These are phyloP conservation scores for Epistrophe eligans DNA, from an alignment of 2,888 invertebrate species.

Conservation along the genomic window DNA sequence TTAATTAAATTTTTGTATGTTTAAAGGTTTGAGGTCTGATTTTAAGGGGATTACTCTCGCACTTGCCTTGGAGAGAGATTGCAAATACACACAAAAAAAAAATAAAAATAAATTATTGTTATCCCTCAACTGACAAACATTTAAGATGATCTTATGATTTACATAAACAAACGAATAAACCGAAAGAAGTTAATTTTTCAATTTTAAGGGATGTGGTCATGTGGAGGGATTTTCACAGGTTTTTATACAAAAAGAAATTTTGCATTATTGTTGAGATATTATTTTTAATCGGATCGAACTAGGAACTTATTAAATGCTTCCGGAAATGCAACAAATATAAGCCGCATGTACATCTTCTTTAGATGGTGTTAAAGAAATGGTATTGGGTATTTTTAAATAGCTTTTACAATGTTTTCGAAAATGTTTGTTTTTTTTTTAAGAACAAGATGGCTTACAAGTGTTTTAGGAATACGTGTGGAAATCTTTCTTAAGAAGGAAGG, in stretches of 20 bases:
- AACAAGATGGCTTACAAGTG: neutral
- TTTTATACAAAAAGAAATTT: constrained; percentile 24
- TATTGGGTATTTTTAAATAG: neutral
- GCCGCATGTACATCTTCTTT: neutral
- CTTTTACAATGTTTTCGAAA: neutral
- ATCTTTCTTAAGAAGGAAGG: constrained; percentile 12
- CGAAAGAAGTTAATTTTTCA: constrained; percentile 66
- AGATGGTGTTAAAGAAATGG: neutral
- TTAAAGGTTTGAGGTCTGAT: constrained; percentile 66
- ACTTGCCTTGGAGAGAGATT: constrained; percentile 39
- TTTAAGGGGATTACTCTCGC: constrained; percentile 73
- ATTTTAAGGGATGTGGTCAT: constrained; percentile 28
- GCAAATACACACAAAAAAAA: neutral
- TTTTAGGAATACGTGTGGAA: neutral
- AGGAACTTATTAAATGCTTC: constrained; percentile 69
- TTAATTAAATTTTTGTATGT: constrained; percentile 38
- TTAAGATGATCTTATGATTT: constrained; percentile 72
- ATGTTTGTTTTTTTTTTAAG: neutral
- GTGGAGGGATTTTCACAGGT: constrained; percentile 48
- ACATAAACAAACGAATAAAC: constrained; percentile 69
- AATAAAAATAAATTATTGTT: constrained; percentile 8
- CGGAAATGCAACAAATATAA: constrained; percentile 35
- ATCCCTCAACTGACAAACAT: constrained; percentile 54
- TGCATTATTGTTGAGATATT: neutral
- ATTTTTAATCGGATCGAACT: constrained; percentile 63